Percentiles rank a stretch among this genome's conserved stretches.
Evolutionary conservation across 92 coral and sea anemone genomes (phyloP).

Genomic region (Nematostella vectensis): DNA sequence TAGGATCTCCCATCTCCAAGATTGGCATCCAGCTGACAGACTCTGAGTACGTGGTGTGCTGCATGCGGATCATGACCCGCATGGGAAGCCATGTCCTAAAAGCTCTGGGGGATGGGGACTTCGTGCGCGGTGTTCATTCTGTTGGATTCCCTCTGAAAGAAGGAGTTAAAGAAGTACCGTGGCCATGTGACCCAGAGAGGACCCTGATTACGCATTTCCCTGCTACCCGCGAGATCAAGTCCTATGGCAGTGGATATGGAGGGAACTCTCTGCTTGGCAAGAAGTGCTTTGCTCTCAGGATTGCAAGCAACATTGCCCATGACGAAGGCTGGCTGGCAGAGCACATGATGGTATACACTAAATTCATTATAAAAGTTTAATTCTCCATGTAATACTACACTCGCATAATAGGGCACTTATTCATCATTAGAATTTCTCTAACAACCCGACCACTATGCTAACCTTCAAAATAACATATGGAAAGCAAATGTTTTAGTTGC

Average conservation of each 20-base stretch:
- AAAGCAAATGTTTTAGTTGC: too few relatives aligned
- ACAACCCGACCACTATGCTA: too few relatives aligned
- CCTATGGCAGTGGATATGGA: conserved; percentile 98
- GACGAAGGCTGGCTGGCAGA: conserved; percentile 99
- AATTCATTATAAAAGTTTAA: too few relatives aligned
- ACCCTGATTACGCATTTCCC: conserved; percentile 92
- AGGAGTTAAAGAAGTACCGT: conserved; percentile 35
- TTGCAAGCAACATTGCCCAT: conserved; percentile 80
- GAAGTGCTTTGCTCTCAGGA: conserved; percentile 91
- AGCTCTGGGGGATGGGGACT: conserved; percentile 83
- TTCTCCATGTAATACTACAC: too few relatives aligned
- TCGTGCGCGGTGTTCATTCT: conserved; percentile 84
- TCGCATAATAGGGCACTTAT: too few relatives aligned
- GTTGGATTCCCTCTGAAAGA: conserved; percentile 73
- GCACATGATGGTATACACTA: conserved; percentile 98
- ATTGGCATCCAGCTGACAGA: conserved; percentile 91
- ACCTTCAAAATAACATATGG: too few relatives aligned
- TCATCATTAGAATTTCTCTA: too few relatives aligned
- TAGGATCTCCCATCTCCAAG: conserved; percentile 96
- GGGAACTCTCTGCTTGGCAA: conserved; percentile 95
- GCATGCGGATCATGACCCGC: conserved; percentile 95
- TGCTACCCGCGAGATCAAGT: conserved; percentile 68
- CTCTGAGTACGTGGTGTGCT: conserved; percentile 81
- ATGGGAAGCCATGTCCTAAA: conserved; percentile 83
- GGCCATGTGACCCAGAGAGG: conserved; percentile 96